Conservation (phyloP, 92 coral and sea anemone species). For the Ricordea florida region DNA sequence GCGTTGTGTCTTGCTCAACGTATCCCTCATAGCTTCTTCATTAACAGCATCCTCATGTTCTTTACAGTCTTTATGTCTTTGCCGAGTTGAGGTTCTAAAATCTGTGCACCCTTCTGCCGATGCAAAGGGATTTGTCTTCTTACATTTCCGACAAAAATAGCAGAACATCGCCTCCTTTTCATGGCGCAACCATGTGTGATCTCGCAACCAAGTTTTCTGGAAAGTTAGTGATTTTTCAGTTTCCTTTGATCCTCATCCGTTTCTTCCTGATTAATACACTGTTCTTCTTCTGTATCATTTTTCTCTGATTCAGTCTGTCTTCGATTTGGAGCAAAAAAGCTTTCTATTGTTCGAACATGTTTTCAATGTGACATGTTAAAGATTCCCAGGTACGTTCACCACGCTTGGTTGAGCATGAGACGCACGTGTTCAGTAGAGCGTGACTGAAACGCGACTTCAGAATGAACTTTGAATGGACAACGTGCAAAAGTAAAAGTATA, state of each 20-base stretch:
- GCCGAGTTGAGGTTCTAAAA: conserved; percentile 32
- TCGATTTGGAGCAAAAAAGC: conserved; percentile 25
- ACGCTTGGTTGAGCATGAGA: too few relatives aligned
- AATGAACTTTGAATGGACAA: too few relatives aligned
- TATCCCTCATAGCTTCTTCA: conserved; percentile 50
- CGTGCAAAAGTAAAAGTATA: too few relatives aligned
- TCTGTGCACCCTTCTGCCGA: conserved; percentile 22
- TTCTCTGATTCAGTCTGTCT: conserved; percentile 14
- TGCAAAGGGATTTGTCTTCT: conserved; percentile 42
- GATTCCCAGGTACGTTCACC: too few relatives aligned
- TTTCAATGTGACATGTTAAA: conserved; percentile 27
- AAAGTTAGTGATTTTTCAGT: conserved; percentile 20
- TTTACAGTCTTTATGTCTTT: conserved; percentile 32
- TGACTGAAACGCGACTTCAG: too few relatives aligned
- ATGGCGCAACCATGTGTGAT: conserved; percentile 42
- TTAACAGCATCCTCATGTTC: conserved; percentile 43
- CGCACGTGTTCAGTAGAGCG: too few relatives aligned
- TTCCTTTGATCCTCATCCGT: conserved; percentile 5
- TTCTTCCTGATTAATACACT: conserved; percentile 10
- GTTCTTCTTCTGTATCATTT: conserved; percentile 21
- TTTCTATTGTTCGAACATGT: conserved; percentile 18
- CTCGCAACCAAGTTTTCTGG: conserved; percentile 40
- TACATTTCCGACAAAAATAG: conserved; percentile 32
- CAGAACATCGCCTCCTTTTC: conserved; percentile 34
- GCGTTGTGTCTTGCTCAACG: conserved; percentile 26